Percentiles rank a stretch among this genome's conserved stretches.
Evolutionary conservation across 1,140 invertebrate genomes (phyloP).

Genomic region (Euglossa dilemma): DNA sequence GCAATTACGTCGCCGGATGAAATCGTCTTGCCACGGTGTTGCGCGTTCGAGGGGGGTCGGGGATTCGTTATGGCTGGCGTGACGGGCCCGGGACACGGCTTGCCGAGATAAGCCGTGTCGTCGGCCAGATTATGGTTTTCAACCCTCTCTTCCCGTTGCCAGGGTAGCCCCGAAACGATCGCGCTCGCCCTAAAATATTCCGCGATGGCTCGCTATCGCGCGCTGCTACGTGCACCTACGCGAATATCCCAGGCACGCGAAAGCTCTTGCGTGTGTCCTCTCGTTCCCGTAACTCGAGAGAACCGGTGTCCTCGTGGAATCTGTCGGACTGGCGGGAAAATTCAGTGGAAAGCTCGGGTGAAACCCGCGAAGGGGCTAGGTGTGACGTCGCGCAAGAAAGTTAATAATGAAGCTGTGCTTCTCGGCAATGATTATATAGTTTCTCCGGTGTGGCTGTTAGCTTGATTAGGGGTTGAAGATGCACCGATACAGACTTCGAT

Average conservation of each 20-base stretch:
- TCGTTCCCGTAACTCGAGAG: too few species aligned
- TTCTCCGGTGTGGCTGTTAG: not conserved
- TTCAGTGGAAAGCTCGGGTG: too few species aligned
- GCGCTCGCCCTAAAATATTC: not conserved
- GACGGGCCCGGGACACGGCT: conserved; percentile 70
- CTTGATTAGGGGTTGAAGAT: conserved; percentile 5
- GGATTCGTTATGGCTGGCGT: conserved; percentile 74
- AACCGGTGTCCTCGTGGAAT: too few species aligned
- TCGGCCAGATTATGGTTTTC: conserved; percentile 78
- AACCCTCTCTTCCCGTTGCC: conserved; percentile 56
- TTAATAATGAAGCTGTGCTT: not conserved
- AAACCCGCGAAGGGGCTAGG: not conserved
- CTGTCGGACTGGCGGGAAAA: too few species aligned
- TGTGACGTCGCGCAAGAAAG: not conserved
- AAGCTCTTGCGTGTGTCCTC: too few species aligned
- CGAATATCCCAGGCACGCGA: conserved; percentile 2
- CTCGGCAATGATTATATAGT: not conserved
- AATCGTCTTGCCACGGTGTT: conserved; percentile 19
- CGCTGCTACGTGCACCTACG: not conserved
- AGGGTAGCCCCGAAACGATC: conserved; percentile 32
- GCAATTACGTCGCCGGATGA: conserved; percentile 8
- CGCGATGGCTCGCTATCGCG: not conserved
- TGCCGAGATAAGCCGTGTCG: conserved; percentile 80
- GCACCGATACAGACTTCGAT: not conserved
- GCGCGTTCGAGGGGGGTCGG: conserved; percentile 52